Base-by-base conservation (phyloP, 92 coral and sea anemone genomes). In the Bergia puertoricense region DNA sequence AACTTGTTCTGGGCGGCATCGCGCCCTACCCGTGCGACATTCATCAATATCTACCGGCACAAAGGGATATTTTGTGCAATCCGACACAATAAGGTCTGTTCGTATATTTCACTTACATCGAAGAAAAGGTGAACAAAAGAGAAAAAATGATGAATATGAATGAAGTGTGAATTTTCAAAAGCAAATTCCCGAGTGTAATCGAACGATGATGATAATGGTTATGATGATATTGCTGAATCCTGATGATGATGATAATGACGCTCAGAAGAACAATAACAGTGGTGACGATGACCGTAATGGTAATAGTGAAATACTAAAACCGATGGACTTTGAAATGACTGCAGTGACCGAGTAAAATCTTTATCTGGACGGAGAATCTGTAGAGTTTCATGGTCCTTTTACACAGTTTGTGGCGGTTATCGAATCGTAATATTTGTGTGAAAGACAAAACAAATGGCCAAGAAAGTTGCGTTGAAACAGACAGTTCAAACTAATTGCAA, bases 1-100 rank as follows among this genome's bases (percentile, higher is more conserved):
- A 15, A 59, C 36, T 38, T 57, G 85, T 6, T 73, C 72, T 0
- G 45, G 37, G 50, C 44, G 45, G 38, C 85, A 80, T 59, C 36
- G 73, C 1, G 85, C 85, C 37, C 36, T 40, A 15, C 50, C 85
- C 30, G 48, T 80, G 72, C 84, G 84, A 80, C 85, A 80, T 16
- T 57, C 85, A 36, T 80, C 85, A 18, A 57, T 57, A 57, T 57
- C 85, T 80, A 79, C 37, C 15, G 66, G 66, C 56, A 50, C 16
- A 22, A 48, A 44, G 18, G 59, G 59, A 48, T 5, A 48, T 48
- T 48, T 54, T 10, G 15, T 54, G 59, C 18, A 18, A 54, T 46
- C 50, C 50, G 8, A 40, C 2, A 39, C 5, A 75, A 13, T 66
- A 66, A 66, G 72, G 72, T 8, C 13, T 48, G 9, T 48, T 48